phyloP scores from a whole-genome alignment of 2,113 vertebrate species.

The Nestor notabilis region DNA sequence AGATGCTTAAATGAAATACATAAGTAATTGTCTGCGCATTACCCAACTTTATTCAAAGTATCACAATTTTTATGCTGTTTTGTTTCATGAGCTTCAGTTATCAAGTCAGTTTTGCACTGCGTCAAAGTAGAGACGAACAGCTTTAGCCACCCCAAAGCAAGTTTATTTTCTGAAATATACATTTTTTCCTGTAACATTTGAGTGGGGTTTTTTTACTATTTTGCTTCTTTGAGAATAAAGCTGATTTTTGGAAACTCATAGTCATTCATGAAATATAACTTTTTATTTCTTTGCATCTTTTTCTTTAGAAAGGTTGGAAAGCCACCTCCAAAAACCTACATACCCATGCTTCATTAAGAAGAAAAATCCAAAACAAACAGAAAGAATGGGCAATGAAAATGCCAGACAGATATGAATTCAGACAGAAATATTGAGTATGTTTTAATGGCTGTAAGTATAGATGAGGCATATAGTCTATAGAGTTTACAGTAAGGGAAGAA shows the following conservation, averaged over 20 bases:
- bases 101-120: not conserved
- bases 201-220: not conserved
- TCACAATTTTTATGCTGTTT: not conserved
- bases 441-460: not conserved
- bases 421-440: not conserved
- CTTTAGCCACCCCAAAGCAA: not conserved
- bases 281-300: not conserved
- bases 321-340: not conserved
- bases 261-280: not conserved
- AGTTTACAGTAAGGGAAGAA: not conserved
- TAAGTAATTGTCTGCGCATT: not conserved
- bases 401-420: not conserved
- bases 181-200: not conserved
- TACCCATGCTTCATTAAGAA: not conserved
- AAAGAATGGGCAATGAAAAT: not conserved
- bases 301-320: not conserved
- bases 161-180: not conserved
- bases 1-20: not conserved
- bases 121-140: not conserved
- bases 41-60: not conserved
- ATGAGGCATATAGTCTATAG: not conserved
- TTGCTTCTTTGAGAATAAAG: not conserved
- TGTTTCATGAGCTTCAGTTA: not conserved
- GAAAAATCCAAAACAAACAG: not conserved
- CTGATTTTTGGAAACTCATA: not conserved